phyloP scores from a whole-genome alignment of 2,888 invertebrate species.

The Caenorhabditis macrosperma region DNA sequence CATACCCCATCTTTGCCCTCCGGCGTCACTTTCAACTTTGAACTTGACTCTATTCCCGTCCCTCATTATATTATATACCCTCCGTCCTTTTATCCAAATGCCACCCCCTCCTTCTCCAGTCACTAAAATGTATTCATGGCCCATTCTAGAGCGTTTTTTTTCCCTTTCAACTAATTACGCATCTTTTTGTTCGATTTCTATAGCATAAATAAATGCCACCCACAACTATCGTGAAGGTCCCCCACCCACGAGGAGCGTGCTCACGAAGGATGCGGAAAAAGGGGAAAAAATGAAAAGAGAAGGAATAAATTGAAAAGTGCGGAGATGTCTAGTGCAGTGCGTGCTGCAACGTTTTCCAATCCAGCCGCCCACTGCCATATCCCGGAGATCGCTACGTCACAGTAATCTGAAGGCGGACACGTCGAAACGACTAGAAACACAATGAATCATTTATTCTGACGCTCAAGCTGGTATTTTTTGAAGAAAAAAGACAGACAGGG shows the following conservation, averaged over 20 bases:
- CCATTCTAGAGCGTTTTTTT: not conserved
- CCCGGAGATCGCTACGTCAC: too few relatives aligned
- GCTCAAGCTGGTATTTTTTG: slow-evolving; percentile 58
- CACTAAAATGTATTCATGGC: not conserved
- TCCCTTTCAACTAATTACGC: not conserved
- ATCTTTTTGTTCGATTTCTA: slow-evolving; percentile 12
- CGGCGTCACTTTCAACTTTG: slow-evolving; percentile 14
- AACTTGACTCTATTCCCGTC: slow-evolving; percentile 14
- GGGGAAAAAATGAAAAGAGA: slow-evolving; percentile 11
- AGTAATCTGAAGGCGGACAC: not conserved
- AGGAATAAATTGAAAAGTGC: slow-evolving; percentile 14
- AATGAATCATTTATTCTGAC: slow-evolving; percentile 61
- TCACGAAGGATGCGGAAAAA: too few relatives aligned
- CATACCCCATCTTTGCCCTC: not conserved
- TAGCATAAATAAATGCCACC: slow-evolving; percentile 30
- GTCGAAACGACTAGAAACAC: too few relatives aligned
- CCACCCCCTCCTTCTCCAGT: not conserved
- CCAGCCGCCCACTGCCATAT: too few relatives aligned
- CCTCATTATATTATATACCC: slow-evolving; percentile 9
- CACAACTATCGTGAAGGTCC: slow-evolving; percentile 38
- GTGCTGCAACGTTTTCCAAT: slow-evolving; percentile 23
- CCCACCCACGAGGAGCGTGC: slow-evolving; percentile 28
- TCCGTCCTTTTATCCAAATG: not conserved
- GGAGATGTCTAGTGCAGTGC: slow-evolving; percentile 41
- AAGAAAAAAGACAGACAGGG: slow-evolving; percentile 29